These are phyloP conservation scores for Heliconius eleuchia DNA, from an alignment of 1,140 invertebrate species.

Conservation along the genomic window DNA sequence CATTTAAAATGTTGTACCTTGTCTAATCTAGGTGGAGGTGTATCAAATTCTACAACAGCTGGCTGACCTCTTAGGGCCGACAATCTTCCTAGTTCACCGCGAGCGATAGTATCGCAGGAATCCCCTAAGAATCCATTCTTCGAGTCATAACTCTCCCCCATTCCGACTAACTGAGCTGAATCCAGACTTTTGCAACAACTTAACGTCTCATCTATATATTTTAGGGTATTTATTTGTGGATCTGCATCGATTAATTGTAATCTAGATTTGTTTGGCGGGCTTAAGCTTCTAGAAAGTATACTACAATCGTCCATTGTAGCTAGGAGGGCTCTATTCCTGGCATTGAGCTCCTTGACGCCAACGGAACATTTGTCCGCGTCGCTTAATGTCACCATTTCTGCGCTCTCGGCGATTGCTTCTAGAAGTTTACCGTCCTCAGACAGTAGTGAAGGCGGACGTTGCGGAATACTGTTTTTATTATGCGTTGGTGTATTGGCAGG, in stretches of 20 bases:
- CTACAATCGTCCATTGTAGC: constrained; percentile 80
- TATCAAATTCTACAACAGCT: constrained; percentile 59
- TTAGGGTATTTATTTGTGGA: constrained; percentile 83
- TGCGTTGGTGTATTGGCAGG: constrained; percentile 76
- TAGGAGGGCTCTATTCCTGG: constrained; percentile 70
- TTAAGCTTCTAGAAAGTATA: constrained; percentile 75
- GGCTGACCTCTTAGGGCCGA: constrained; percentile 51
- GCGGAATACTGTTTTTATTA: constrained; percentile 56
- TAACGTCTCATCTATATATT: constrained; percentile 82
- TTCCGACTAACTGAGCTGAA: constrained; percentile 71
- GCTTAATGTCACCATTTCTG: constrained; percentile 75
- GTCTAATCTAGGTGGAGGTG: constrained; percentile 61
- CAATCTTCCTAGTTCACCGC: constrained; percentile 63
- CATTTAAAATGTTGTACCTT: constrained; percentile 47
- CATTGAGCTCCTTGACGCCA: constrained; percentile 66
- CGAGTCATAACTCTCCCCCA: constrained; percentile 79
- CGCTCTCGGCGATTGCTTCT: constrained; percentile 72
- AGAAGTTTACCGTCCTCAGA: constrained; percentile 76
- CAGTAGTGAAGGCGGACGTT: constrained; percentile 68
- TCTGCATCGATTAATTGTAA: constrained; percentile 82
- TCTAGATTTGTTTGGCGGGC: constrained; percentile 73
- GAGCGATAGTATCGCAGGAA: constrained; percentile 75
- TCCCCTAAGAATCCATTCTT: constrained; percentile 75
- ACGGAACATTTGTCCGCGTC: constrained; percentile 66
- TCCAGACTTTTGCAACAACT: constrained; percentile 80